These are phyloP conservation scores for Diadema setosum DNA, from an alignment of 35 echinoderm and acorn worm species.

Conservation along the genomic window DNA sequence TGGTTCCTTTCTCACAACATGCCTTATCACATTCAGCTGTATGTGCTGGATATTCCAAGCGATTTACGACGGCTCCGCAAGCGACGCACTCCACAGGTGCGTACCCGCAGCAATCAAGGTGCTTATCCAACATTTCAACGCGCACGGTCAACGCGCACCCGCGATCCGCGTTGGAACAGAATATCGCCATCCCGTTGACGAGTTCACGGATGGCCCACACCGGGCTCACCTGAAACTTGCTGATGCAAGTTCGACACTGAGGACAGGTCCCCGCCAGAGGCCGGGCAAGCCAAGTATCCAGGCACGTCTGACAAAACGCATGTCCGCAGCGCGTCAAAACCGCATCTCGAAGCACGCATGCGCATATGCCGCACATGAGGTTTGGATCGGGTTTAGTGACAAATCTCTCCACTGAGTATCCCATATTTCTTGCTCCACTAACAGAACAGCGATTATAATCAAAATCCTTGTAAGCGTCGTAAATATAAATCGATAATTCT, in stretches of 20 bases:
- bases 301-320: slow-evolving; percentile 76
- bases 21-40: slow-evolving; percentile 41
- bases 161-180: slow-evolving; percentile 60
- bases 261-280: slow-evolving; percentile 72
- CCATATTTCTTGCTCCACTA: slow-evolving; percentile 48
- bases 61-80: slow-evolving; percentile 43
- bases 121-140: slow-evolving; percentile 54
- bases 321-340: slow-evolving; percentile 86
- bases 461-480: no score
- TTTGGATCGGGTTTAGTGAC: slow-evolving; percentile 66
- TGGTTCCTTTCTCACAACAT: not conserved
- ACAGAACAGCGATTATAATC: no score
- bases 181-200: slow-evolving; percentile 69
- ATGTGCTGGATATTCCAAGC: slow-evolving; percentile 59
- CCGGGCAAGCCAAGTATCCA: slow-evolving; percentile 81
- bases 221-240: slow-evolving; percentile 53
- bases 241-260: slow-evolving; percentile 63
- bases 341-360: slow-evolving; percentile 62
- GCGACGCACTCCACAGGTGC: slow-evolving; percentile 59
- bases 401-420: slow-evolving; percentile 68
- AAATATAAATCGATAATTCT: no score
- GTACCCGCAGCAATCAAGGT: slow-evolving; percentile 65
- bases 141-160: slow-evolving; percentile 65
- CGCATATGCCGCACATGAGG: slow-evolving; percentile 89
- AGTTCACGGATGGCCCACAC: slow-evolving; percentile 84